phyloP scores from a whole-genome alignment of 2,113 vertebrate species.

The Mustelus asterias region DNA sequence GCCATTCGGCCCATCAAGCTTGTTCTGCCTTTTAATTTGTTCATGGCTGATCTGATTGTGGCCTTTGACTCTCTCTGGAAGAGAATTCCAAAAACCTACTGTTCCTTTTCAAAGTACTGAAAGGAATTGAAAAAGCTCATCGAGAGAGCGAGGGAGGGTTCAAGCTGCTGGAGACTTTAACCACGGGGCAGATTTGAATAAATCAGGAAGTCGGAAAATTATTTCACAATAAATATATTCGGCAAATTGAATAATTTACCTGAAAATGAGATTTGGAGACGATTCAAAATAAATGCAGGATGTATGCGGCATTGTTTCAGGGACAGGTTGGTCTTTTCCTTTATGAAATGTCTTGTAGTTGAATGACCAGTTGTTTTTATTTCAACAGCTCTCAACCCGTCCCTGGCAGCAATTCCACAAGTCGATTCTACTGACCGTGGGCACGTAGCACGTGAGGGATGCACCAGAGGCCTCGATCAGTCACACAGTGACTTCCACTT shows the following conservation, averaged over 20 bases:
- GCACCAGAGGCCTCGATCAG: neutral
- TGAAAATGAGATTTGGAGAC: neutral
- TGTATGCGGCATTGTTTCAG: neutral
- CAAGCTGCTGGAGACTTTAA: neutral
- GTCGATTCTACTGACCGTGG: constrained; percentile 6
- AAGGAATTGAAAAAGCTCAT: neutral
- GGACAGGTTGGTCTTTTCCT: neutral
- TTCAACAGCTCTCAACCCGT: constrained; percentile 21
- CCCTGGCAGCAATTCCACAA: constrained; percentile 35
- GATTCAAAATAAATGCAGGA: neutral
- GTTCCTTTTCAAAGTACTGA: neutral
- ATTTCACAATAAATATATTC: neutral
- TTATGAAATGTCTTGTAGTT: neutral
- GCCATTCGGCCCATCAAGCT: neutral
- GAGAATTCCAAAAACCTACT: neutral
- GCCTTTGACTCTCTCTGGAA: neutral
- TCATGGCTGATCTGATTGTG: neutral
- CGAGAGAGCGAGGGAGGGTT: neutral
- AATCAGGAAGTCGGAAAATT: no score
- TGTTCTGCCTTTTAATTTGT: neutral
- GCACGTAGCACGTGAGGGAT: neutral
- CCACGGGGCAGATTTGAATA: no score
- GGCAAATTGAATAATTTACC: neutral
- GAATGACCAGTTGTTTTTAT: neutral
- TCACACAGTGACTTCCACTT: neutral